Evolutionary conservation across 30 jellyfish, hydroid and myxozoan genomes (phyloP).

Genomic region (Turritopsis dohrnii): DNA sequence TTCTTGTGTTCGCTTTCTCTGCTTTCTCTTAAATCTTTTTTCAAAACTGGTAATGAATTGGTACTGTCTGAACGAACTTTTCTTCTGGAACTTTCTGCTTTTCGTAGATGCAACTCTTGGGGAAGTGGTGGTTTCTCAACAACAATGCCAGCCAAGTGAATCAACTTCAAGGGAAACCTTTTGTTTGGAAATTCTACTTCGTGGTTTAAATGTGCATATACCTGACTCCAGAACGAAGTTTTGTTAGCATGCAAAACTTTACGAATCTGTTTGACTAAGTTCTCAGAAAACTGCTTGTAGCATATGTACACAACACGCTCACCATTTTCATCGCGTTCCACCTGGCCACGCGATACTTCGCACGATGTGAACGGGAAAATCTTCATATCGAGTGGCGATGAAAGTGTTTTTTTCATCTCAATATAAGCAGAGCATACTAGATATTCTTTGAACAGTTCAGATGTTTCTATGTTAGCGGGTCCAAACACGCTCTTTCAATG

Average conservation of each 20-base stretch:
- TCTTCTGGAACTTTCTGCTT: neutral
- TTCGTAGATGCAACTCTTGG: neutral
- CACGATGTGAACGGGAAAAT: conserved; percentile 57
- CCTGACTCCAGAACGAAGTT: conserved; percentile 35
- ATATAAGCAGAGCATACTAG: conserved; percentile 56
- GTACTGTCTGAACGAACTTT: neutral
- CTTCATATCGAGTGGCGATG: conserved; percentile 31
- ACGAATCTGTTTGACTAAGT: conserved; percentile 38
- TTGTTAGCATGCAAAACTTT: conserved; percentile 42
- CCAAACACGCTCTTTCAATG: conserved; percentile 71
- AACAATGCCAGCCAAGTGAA: conserved; percentile 29
- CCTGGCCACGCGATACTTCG: conserved; percentile 64
- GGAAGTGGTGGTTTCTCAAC: conserved; percentile 5
- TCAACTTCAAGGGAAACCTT: conserved; percentile 47
- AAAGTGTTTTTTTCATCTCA: conserved; percentile 36
- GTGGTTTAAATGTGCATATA: conserved; percentile 26
- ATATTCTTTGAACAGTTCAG: conserved; percentile 62
- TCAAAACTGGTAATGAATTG: neutral
- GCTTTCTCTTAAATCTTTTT: neutral
- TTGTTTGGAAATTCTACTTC: conserved; percentile 37
- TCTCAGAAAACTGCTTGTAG: conserved; percentile 47
- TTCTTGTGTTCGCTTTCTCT: neutral
- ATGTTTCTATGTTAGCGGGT: conserved; percentile 81
- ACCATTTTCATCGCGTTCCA: conserved; percentile 61
- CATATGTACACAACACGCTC: conserved; percentile 37